These are phyloP conservation scores for Epirrita christyi DNA, from an alignment of 2,888 invertebrate genomes.

Conservation along the genomic window DNA sequence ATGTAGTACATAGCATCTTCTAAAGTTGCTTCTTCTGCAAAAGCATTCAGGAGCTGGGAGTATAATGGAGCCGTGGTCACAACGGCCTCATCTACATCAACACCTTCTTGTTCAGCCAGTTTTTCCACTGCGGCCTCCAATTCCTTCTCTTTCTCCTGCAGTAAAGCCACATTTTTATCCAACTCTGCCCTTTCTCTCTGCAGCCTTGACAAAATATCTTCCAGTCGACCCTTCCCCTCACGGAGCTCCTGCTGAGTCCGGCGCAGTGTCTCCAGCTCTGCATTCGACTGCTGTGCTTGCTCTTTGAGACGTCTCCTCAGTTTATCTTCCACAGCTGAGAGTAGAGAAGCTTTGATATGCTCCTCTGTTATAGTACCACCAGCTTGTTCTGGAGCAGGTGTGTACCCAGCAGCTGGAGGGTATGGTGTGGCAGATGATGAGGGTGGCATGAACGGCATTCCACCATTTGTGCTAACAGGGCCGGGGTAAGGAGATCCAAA, in stretches of 20 bases:
- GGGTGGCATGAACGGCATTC: conserved; percentile 52
- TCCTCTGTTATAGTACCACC: conserved; percentile 97
- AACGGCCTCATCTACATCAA: conserved; percentile 98
- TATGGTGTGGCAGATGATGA: conserved; percentile 58
- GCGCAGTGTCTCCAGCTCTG: conserved; percentile 94
- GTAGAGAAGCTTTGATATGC: conserved; percentile 96
- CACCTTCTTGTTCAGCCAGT: conserved; percentile 90
- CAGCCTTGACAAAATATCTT: conserved; percentile 90
- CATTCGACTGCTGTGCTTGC: conserved; percentile 95
- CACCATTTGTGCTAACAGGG: conserved; percentile 57
- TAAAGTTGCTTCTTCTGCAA: conserved; percentile 98
- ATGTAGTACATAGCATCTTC: conserved; percentile 99
- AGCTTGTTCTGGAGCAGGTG: conserved; percentile 68
- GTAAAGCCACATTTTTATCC: conserved; percentile 91
- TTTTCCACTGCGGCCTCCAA: conserved; percentile 91
- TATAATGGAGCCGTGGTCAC: conserved; percentile 98
- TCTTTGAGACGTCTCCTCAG: conserved; percentile 94
- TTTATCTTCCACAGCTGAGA: conserved; percentile 98
- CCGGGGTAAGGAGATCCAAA: conserved; percentile 74
- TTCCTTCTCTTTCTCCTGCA: conserved; percentile 95
- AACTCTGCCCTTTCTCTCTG: conserved; percentile 92
- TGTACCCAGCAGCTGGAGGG: conserved; percentile 58
- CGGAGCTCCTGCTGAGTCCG: conserved; percentile 94
- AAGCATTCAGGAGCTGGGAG: conserved; percentile 97
- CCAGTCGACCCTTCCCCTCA: conserved; percentile 92